A percentile compares a stretch with the other conserved stretches of the same genome.
Evolutionary conservation across 2,113 vertebrate species (phyloP).

Genomic region (Anarrhichthys ocellatus): DNA sequence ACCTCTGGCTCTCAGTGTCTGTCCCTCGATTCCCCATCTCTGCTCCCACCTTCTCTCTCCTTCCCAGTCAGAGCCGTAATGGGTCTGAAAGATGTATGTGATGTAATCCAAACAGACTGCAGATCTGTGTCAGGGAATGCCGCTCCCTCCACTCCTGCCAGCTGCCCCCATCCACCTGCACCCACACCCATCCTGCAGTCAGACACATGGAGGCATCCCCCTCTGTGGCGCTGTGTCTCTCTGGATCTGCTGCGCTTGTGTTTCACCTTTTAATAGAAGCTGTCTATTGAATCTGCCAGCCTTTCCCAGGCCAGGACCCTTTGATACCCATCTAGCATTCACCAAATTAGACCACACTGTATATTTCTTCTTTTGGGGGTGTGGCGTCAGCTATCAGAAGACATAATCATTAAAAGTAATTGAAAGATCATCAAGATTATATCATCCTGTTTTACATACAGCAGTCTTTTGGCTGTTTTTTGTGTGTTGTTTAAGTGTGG

Average conservation of each 20-base stretch:
- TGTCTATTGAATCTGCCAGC: neutral
- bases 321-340: neutral
- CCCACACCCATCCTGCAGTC: constrained; percentile 46
- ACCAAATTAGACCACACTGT: neutral
- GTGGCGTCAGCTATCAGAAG: neutral
- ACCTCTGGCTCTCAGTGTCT: constrained; percentile 34
- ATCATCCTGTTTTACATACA: neutral
- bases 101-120: constrained; percentile 76
- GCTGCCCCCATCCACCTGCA: constrained; percentile 20
- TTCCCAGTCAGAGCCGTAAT: constrained; percentile 59
- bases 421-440: neutral
- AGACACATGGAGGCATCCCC: constrained; percentile 26
- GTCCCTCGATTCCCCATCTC: constrained; percentile 39
- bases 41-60: constrained; percentile 18
- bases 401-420: neutral
- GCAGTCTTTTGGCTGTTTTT: neutral
- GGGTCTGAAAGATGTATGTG: constrained; percentile 75
- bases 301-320: neutral
- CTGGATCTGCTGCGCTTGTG: neutral
- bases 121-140: constrained; percentile 60
- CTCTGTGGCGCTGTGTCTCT: constrained; percentile 20
- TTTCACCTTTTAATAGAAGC: constrained; percentile 13
- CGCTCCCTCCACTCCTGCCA: constrained; percentile 20
- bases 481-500: neutral
- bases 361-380: neutral